A percentile compares a stretch with the other conserved stretches of the same genome.
phyloP scores from a whole-genome alignment of 2,797 vertebrate species.

The Vultur gryphus region DNA sequence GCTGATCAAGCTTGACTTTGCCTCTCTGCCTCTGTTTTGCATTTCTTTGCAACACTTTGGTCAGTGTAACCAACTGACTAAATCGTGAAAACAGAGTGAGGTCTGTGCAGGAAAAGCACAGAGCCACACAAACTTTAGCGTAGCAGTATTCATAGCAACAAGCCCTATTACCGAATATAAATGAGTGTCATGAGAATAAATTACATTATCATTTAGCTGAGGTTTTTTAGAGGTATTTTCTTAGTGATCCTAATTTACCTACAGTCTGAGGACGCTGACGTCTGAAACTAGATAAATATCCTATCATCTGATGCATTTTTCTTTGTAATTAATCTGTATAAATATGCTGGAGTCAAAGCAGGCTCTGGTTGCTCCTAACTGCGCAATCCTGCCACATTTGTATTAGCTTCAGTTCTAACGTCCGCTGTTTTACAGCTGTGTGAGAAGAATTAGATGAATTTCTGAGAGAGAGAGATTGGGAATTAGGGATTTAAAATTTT shows the following conservation, averaged over 20 bases:
- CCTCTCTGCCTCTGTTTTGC: not conserved
- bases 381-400: not conserved
- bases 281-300: not conserved
- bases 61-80: not conserved
- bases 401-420: not conserved
- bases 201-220: not conserved
- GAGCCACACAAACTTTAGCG: not conserved
- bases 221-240: not conserved
- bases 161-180: not conserved
- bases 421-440: not conserved
- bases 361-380: not conserved
- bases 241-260: not conserved
- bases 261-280: not conserved
- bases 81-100: not conserved
- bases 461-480: not conserved
- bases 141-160: not conserved
- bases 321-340: not conserved
- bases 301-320: not conserved
- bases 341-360: not conserved
- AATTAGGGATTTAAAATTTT: constrained; percentile 31
- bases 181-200: not conserved
- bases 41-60: not conserved
- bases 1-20: not conserved
- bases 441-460: not conserved
- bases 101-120: not conserved